These are phyloP conservation scores for Cryptoblepharus egeriae DNA, from an alignment of 2,797 vertebrate genomes.

Conservation along the genomic window DNA sequence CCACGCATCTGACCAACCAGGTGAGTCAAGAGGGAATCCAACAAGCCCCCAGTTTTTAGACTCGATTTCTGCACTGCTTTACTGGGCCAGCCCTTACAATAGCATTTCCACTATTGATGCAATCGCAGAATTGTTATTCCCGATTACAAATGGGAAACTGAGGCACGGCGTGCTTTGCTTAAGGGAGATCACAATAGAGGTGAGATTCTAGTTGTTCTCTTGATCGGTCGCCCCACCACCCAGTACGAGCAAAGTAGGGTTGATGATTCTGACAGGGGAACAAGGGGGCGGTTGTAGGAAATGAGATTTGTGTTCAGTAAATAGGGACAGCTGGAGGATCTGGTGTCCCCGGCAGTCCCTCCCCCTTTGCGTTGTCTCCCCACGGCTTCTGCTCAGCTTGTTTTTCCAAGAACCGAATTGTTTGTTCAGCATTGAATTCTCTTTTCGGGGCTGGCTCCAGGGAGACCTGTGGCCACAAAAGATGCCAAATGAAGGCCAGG, in stretches of 20 bases:
- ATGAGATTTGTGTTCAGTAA: neutral
- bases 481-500: constrained; percentile 46
- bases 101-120: too few relatives aligned
- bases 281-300: neutral
- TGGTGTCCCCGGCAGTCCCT: neutral
- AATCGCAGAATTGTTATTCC: too few relatives aligned
- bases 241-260: too few relatives aligned
- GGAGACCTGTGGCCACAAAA: constrained; percentile 28
- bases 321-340: neutral
- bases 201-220: too few relatives aligned
- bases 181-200: too few relatives aligned
- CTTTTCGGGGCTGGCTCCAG: neutral
- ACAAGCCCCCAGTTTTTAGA: too few relatives aligned
- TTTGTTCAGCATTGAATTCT: constrained; percentile 42
- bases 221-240: too few relatives aligned
- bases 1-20: constrained; percentile 89
- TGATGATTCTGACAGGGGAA: neutral
- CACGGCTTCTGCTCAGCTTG: constrained; percentile 26
- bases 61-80: too few relatives aligned
- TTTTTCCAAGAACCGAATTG: constrained; percentile 39
- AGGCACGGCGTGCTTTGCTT: too few relatives aligned
- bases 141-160: too few relatives aligned
- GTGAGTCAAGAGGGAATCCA: constrained; percentile 58
- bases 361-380: constrained; percentile 15
- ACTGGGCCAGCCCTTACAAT: too few relatives aligned